Evolutionary conservation across 2,888 invertebrate species (phyloP).

Genomic region (Zygaena filipendulae): DNA sequence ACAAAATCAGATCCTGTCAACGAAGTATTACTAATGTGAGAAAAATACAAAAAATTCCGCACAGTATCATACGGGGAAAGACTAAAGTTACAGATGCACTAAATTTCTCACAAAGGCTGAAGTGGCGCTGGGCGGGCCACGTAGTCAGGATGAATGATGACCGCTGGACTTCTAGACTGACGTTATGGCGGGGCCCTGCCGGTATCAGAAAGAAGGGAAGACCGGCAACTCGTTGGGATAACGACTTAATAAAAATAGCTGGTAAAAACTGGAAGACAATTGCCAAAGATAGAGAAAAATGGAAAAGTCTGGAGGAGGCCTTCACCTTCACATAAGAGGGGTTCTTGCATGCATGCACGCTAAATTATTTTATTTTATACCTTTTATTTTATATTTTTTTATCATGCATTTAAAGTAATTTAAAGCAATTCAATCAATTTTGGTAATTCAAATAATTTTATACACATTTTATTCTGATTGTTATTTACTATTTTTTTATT

Average conservation of each 20-base stretch:
- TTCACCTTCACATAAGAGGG: conserved; percentile 8
- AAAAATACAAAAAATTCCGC: conserved; percentile 13
- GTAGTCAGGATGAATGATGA: background rate
- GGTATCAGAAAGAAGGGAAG: background rate
- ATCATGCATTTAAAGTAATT: no score
- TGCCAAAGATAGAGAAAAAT: conserved; percentile 2
- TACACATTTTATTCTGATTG: no score
- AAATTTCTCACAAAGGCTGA: conserved; percentile 10
- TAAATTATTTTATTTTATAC: no score
- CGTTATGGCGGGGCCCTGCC: background rate
- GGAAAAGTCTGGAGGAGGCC: conserved; percentile 4
- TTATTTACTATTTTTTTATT: no score
- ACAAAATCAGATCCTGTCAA: conserved; percentile 8
- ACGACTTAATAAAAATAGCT: no score
- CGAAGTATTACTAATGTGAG: conserved; percentile 12
- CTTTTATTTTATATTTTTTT: no score
- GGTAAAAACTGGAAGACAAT: no score
- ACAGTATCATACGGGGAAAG: conserved; percentile 9
- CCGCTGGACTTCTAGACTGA: background rate
- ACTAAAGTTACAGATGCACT: conserved; percentile 13
- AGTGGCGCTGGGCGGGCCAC: conserved; percentile 2
- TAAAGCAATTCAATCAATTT: no score
- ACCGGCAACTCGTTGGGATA: background rate
- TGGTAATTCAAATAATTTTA: no score
- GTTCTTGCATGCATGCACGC: no score